phyloP scores from a whole-genome alignment of 2,797 vertebrate species.

The Dryobates pubescens region DNA sequence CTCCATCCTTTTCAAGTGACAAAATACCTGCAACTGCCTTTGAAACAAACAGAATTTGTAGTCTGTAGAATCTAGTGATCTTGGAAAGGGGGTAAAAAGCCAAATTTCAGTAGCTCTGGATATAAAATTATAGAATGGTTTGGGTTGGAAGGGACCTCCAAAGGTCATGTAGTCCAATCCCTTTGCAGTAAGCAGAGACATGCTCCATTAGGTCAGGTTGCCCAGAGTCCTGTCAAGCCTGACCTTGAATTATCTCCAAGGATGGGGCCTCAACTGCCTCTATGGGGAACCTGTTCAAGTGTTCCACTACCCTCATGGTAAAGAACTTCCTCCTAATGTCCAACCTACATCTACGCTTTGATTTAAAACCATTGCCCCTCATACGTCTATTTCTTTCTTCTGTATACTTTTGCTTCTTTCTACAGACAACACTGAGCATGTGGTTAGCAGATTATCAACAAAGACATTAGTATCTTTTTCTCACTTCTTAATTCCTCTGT shows the following conservation, averaged over 20 bases:
- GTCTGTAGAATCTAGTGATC: not conserved
- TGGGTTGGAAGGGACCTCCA: too few species aligned
- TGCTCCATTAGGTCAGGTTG: too few species aligned
- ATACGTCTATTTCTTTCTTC: not conserved
- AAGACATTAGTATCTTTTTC: not conserved
- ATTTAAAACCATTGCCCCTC: too few species aligned
- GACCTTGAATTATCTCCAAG: too few species aligned
- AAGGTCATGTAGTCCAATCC: too few species aligned
- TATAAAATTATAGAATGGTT: not conserved
- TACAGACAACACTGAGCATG: not conserved
- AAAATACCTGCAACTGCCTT: not conserved
- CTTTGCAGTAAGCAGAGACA: too few species aligned
- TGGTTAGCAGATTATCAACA: not conserved
- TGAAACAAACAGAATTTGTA: not conserved
- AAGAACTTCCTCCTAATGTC: too few species aligned
- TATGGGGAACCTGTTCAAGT: too few species aligned
- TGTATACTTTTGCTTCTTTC: not conserved
- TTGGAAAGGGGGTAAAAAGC: not conserved
- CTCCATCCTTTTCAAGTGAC: not conserved
- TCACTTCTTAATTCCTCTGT: not conserved
- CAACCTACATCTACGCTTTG: too few species aligned
- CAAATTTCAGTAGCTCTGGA: not conserved
- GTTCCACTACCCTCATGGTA: too few species aligned
- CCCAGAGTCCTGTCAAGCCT: too few species aligned
- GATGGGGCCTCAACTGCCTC: too few species aligned